phyloP scores from a whole-genome alignment of 2,888 invertebrate species.

The Tipula unca region DNA sequence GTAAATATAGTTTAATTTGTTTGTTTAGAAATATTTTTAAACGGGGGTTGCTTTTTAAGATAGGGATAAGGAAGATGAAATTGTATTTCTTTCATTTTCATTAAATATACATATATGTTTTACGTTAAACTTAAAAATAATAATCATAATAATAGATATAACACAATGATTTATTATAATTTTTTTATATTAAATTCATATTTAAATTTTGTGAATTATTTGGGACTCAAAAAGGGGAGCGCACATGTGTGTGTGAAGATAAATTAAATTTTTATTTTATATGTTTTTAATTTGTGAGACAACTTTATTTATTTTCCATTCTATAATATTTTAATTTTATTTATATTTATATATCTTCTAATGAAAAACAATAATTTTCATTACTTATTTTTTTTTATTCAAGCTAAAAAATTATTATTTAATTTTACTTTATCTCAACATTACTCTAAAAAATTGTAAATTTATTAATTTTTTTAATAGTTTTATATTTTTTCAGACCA shows the following conservation, averaged over 20 bases:
- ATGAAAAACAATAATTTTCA: not conserved
- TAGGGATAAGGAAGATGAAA: not conserved
- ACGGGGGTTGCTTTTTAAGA: not conserved
- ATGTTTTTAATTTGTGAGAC: not conserved
- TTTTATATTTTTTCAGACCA: not conserved
- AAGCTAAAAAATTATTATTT: not conserved
- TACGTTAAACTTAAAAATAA: slow-evolving; percentile 1
- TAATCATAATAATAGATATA: not conserved
- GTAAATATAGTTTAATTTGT: not conserved
- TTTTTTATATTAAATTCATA: not conserved
- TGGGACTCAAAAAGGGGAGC: not conserved
- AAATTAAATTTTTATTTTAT: not conserved
- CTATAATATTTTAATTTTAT: not conserved
- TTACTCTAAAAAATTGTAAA: not conserved
- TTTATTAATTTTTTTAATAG: not conserved
- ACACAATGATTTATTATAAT: not conserved
- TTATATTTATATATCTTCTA: not conserved
- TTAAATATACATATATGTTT: not conserved
- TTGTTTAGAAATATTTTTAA: not conserved
- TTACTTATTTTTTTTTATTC: not conserved
- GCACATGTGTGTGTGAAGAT: not conserved
- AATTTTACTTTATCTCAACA: not conserved
- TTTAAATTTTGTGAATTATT: slow-evolving; percentile 1
- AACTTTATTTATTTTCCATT: not conserved
- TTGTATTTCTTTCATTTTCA: not conserved